Percentiles rank a stretch among this genome's conserved stretches.
phyloP scores from a whole-genome alignment of 2,113 vertebrate genomes.

The Collichthys lucidus region DNA sequence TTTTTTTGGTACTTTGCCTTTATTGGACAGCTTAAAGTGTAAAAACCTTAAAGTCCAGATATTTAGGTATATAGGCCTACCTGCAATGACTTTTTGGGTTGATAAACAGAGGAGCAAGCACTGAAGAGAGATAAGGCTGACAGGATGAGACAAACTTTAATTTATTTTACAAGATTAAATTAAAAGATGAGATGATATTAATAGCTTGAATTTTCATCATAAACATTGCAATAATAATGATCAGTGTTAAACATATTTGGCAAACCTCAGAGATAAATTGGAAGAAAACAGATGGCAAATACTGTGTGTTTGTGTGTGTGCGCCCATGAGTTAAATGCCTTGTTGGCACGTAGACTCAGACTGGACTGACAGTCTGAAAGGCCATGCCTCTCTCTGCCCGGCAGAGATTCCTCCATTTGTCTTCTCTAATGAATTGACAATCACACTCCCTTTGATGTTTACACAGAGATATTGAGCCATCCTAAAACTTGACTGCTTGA shows the following conservation, averaged over 20 bases:
- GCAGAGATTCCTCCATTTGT: slow-evolving; percentile 62
- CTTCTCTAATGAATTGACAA: slow-evolving; percentile 78
- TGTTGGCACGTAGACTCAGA: slow-evolving; percentile 24
- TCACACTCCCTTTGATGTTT: slow-evolving; percentile 70
- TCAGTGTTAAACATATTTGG: slow-evolving; percentile 10
- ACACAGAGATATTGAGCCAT: slow-evolving; percentile 68
- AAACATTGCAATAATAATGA: slow-evolving; percentile 3
- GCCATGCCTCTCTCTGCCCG: slow-evolving; percentile 44
- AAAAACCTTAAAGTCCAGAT: neutral
- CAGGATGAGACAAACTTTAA: neutral
- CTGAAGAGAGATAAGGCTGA: neutral
- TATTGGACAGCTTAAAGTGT: no score
- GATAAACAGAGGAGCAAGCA: neutral
- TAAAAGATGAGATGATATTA: neutral
- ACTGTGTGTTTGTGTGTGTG: neutral
- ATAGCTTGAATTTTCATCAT: neutral
- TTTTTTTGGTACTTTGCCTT: no score
- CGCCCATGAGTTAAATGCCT: slow-evolving; percentile 35
- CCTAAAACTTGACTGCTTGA: slow-evolving; percentile 52
- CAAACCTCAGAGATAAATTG: slow-evolving; percentile 8
- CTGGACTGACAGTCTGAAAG: slow-evolving; percentile 54
- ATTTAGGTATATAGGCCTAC: neutral
- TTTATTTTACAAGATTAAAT: neutral
- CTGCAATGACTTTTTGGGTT: neutral
- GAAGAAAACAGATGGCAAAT: slow-evolving; percentile 9